A percentile compares a stretch with the other conserved stretches of the same genome.
Conservation (phyloP, 2,113 vertebrate genomes). For the Mustelus asterias region DNA sequence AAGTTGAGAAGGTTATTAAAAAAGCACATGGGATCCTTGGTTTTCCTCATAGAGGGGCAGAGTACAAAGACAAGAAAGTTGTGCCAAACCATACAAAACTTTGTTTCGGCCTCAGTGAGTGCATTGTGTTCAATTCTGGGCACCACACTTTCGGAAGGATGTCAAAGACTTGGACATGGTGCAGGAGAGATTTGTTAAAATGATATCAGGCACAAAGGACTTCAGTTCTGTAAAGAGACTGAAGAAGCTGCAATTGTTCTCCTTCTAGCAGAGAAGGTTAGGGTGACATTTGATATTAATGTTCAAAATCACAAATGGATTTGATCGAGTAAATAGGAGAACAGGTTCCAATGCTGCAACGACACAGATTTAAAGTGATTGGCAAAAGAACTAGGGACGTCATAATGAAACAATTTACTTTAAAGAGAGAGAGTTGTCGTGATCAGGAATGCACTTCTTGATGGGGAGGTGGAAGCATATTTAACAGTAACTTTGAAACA, state of each 20-base stretch:
- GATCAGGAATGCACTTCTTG: neutral
- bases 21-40: neutral
- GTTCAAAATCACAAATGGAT: neutral
- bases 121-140: neutral
- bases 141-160: neutral
- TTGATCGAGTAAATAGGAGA: neutral
- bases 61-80: neutral
- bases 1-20: neutral
- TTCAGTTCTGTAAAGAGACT: neutral
- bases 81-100: neutral
- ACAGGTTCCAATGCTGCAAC: neutral
- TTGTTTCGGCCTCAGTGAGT: neutral
- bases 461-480: neutral
- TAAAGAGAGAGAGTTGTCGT: neutral
- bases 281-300: neutral
- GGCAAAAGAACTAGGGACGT: neutral
- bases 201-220: neutral
- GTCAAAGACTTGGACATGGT: neutral
- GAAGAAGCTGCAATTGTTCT: neutral
- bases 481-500: neutral
- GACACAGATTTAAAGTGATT: neutral
- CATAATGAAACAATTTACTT: neutral
- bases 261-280: neutral
- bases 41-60: neutral
- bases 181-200: neutral